Evolutionary conservation across 2,797 vertebrate species (phyloP).

Genomic region (Syncerus caffer): DNA sequence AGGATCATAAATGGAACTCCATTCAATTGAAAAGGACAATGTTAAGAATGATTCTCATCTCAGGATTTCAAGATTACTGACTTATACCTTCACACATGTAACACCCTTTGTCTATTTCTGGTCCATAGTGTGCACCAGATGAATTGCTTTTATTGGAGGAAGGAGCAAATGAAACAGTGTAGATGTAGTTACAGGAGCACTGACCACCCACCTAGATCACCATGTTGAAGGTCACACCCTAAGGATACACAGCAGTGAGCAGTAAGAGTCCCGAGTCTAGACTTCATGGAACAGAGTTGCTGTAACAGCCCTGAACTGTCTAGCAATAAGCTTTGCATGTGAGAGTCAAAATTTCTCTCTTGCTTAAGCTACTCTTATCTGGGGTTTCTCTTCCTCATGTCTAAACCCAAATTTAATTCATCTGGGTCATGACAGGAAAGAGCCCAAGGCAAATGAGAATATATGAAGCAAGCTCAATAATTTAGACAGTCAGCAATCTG

Average conservation of each 20-base stretch:
- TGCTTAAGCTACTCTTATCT: neutral
- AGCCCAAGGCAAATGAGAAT: neutral
- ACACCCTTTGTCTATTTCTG: neutral
- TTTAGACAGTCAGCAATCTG: neutral
- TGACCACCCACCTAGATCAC: neutral
- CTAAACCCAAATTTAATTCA: neutral
- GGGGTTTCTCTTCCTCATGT: neutral
- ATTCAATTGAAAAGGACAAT: neutral
- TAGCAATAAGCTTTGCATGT: neutral
- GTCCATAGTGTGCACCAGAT: too few relatives aligned
- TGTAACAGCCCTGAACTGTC: neutral
- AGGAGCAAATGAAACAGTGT: neutral
- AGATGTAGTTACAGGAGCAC: neutral
- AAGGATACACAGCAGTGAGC: neutral
- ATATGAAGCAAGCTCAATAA: neutral
- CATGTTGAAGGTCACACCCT: neutral
- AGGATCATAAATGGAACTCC: neutral
- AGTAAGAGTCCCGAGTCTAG: neutral
- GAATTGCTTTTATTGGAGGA: neutral
- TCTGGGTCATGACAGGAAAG: neutral
- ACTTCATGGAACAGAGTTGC: neutral
- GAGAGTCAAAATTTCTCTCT: neutral
- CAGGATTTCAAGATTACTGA: neutral
- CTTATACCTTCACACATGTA: neutral
- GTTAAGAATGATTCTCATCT: neutral